Percentiles rank a stretch among this genome's conserved stretches.
Evolutionary conservation across 2,797 vertebrate species (phyloP).

Genomic region (Anguilla marmorata): DNA sequence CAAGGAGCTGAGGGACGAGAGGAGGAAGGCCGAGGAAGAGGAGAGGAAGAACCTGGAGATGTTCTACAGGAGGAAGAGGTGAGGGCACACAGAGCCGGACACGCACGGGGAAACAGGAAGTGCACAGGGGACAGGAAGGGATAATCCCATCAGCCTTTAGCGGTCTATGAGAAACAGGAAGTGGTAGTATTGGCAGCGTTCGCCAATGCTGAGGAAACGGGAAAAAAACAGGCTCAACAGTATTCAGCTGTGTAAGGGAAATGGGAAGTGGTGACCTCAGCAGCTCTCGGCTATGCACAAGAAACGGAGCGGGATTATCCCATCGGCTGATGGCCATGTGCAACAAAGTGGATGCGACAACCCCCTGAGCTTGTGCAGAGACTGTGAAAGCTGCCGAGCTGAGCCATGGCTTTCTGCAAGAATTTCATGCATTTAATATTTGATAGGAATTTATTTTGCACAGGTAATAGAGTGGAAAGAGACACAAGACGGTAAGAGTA

Average conservation of each 20-base stretch:
- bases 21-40: slow-evolving; percentile 72
- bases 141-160: background rate
- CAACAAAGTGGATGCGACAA: background rate
- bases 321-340: background rate
- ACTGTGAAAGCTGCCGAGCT: background rate
- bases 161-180: background rate
- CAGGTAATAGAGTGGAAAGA: background rate
- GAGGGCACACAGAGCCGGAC: background rate
- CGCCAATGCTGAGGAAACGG: background rate
- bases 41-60: slow-evolving; percentile 64
- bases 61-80: slow-evolving; percentile 49
- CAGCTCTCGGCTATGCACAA: background rate
- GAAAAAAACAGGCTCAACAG: background rate
- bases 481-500: background rate
- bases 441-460: background rate
- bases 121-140: background rate
- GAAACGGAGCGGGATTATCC: background rate
- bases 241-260: background rate
- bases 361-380: background rate
- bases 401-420: background rate
- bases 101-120: background rate
- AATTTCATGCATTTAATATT: background rate
- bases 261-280: background rate
- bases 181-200: background rate
- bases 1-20: slow-evolving; percentile 84